A percentile compares a stretch with the other conserved stretches of the same genome.
phyloP scores from a whole-genome alignment of 2,888 invertebrate genomes.

The Megalurothrips usitatus region DNA sequence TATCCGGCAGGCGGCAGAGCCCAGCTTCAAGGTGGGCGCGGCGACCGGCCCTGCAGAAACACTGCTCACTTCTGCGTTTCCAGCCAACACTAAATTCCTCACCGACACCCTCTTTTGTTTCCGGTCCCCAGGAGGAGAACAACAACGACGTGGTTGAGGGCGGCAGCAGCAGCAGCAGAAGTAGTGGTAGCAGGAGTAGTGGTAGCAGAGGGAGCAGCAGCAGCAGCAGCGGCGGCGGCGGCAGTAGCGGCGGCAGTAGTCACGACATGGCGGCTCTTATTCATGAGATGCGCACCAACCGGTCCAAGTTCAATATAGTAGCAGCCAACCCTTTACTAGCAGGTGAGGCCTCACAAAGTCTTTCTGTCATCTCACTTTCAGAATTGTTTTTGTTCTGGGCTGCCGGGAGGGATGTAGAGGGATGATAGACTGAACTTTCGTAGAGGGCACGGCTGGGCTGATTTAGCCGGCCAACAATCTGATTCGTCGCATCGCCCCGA shows the following conservation, averaged over 20 bases:
- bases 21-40: conserved; percentile 6
- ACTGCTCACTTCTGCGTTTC: too few species aligned
- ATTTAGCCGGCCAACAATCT: too few species aligned
- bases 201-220: conserved; percentile 32
- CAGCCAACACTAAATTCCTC: too few species aligned
- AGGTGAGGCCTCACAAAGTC: conserved; percentile 53
- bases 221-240: conserved; percentile 34
- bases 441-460: too few species aligned
- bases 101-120: too few species aligned
- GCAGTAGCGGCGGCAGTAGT: conserved; percentile 32
- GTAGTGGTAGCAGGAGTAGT: neutral
- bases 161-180: conserved; percentile 30
- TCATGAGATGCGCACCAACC: conserved; percentile 40
- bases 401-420: too few species aligned
- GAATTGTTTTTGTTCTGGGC: too few species aligned
- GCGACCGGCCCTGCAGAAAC: too few species aligned
- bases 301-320: conserved; percentile 63
- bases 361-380: neutral
- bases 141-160: conserved; percentile 46
- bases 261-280: conserved; percentile 37
- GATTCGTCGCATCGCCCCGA: too few species aligned
- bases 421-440: too few species aligned
- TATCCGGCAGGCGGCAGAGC: conserved; percentile 20
- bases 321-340: conserved; percentile 83
- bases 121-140: conserved; percentile 51